Evolutionary conservation across 2,113 vertebrate genomes (phyloP).

Genomic region (Phyllostomus hastatus): DNA sequence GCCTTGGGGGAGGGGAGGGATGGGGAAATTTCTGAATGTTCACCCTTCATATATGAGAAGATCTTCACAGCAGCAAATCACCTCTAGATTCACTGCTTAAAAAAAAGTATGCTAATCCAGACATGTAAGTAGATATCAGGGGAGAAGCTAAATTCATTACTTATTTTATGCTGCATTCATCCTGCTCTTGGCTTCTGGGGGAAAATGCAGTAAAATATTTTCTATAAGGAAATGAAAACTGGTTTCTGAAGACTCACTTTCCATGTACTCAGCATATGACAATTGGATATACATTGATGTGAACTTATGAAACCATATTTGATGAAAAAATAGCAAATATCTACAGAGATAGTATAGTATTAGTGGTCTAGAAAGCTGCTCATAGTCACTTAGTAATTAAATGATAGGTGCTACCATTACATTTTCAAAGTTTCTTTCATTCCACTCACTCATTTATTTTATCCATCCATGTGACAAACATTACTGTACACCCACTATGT

Average conservation of each 20-base stretch:
- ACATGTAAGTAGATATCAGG: neutral
- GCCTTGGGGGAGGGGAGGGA: neutral
- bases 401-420: neutral
- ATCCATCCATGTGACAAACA: neutral
- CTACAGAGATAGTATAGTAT: neutral
- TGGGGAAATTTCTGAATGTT: neutral
- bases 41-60: slow-evolving; percentile 25
- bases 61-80: neutral
- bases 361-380: neutral
- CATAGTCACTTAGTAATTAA: neutral
- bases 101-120: neutral
- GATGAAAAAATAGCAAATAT: neutral
- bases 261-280: neutral
- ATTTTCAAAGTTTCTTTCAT: neutral
- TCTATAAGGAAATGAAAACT: neutral
- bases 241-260: neutral
- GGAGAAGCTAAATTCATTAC: neutral
- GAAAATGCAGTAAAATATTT: slow-evolving; percentile 21
- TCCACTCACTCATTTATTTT: neutral
- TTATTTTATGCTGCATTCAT: neutral
- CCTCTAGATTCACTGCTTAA: neutral
- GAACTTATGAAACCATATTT: neutral
- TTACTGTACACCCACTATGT: neutral
- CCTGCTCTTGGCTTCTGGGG: neutral
- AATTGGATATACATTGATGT: neutral